phyloP scores from a whole-genome alignment of 2,113 vertebrate genomes.

The Cryptotis parvus region DNA sequence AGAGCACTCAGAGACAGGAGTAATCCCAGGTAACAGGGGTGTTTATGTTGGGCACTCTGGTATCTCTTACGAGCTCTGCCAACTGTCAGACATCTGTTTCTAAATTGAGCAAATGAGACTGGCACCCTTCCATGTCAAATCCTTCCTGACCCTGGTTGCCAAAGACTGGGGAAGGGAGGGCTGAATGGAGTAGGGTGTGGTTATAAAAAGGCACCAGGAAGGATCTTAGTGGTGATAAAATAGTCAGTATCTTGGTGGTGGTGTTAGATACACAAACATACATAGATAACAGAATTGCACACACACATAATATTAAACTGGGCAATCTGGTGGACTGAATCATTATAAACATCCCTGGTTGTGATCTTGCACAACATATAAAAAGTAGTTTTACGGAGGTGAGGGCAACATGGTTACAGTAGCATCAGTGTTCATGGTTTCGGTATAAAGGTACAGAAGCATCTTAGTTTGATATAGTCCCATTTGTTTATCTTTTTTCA shows the following conservation, averaged over 20 bases:
- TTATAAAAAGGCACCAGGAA: slow-evolving; percentile 7
- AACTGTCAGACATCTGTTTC: slow-evolving; percentile 68
- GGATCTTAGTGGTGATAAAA: slow-evolving; percentile 2
- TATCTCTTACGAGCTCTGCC: slow-evolving; percentile 51
- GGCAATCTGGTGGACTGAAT: background rate
- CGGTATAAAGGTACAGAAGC: no score
- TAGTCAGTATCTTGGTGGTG: background rate
- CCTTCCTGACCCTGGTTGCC: slow-evolving; percentile 52
- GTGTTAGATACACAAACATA: slow-evolving; percentile 8
- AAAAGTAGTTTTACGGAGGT: no score
- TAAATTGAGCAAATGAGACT: slow-evolving; percentile 77
- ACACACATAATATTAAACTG: background rate
- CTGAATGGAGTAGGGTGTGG: background rate
- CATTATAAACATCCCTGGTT: background rate
- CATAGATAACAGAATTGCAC: background rate
- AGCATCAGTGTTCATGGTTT: no score
- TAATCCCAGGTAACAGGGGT: background rate
- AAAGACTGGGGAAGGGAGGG: slow-evolving; percentile 16
- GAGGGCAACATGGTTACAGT: no score
- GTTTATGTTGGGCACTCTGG: background rate
- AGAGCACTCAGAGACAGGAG: background rate
- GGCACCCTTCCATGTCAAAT: slow-evolving; percentile 46
- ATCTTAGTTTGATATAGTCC: no score
- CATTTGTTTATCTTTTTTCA: no score
- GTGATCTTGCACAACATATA: background rate